phyloP scores from a whole-genome alignment of 2,797 vertebrate genomes.

The Smutsia temminckii region DNA sequence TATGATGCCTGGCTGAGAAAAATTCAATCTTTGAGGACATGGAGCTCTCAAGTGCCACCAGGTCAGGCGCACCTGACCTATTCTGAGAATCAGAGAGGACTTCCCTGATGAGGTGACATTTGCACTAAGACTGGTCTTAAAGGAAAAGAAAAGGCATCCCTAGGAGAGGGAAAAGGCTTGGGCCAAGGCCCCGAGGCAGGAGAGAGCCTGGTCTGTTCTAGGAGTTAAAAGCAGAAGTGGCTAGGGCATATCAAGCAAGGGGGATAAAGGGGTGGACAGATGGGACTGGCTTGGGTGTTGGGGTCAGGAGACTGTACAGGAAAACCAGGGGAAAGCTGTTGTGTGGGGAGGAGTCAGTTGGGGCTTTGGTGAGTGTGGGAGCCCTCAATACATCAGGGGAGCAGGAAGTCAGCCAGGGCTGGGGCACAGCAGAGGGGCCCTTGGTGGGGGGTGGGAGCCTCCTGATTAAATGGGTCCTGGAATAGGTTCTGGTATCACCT shows the following conservation, averaged over 20 bases:
- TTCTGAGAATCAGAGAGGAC: background rate
- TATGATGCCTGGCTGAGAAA: background rate
- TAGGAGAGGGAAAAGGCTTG: background rate
- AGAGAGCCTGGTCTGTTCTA: background rate
- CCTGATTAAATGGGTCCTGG: background rate
- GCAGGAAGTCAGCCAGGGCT: background rate
- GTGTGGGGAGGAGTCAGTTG: background rate
- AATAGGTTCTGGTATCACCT: background rate
- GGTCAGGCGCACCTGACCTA: background rate
- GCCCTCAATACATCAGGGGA: background rate
- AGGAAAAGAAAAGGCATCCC: background rate
- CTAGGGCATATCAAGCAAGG: background rate
- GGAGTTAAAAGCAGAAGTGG: background rate
- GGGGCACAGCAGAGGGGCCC: background rate
- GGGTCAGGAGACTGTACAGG: background rate
- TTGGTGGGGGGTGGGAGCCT: background rate
- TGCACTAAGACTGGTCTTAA: background rate
- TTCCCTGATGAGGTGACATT: constrained; percentile 27
- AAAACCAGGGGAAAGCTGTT: background rate
- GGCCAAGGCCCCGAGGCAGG: background rate
- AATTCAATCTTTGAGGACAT: background rate
- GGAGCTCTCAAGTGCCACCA: background rate
- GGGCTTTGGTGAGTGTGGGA: background rate
- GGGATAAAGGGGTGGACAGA: no score
- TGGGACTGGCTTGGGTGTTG: background rate